Evolutionary conservation across 1,140 invertebrate species (phyloP).

Genomic region (Bilobella aurantiaca): DNA sequence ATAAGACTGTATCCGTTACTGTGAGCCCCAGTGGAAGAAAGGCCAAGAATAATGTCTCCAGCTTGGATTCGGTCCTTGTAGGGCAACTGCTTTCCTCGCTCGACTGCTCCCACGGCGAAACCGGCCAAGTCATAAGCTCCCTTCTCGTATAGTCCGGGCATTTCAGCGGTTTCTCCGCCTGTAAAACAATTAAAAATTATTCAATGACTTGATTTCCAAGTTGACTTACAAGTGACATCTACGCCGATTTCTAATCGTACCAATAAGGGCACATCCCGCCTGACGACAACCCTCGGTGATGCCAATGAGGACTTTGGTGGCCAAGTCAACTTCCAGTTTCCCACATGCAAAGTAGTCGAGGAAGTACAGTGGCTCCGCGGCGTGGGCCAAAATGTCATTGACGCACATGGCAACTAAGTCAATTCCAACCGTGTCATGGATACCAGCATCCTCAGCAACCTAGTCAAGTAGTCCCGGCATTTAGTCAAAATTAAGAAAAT

Average conservation of each 20-base stretch:
- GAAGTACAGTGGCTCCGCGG: slow-evolving; percentile 89
- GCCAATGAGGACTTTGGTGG: slow-evolving; percentile 67
- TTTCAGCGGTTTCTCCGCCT: slow-evolving; percentile 92
- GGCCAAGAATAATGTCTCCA: slow-evolving; percentile 74
- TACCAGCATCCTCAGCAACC: slow-evolving; percentile 67
- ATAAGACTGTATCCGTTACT: slow-evolving; percentile 95
- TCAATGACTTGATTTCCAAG: slow-evolving; percentile 7
- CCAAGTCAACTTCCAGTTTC: slow-evolving; percentile 61
- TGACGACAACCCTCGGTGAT: slow-evolving; percentile 74
- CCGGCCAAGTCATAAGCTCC: slow-evolving; percentile 92
- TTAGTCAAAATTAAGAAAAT: too few relatives aligned
- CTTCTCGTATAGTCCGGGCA: slow-evolving; percentile 81
- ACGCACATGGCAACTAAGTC: slow-evolving; percentile 97
- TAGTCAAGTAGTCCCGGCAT: too few relatives aligned
- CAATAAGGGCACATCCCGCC: slow-evolving; percentile 79
- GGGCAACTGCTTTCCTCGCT: slow-evolving; percentile 63
- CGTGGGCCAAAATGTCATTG: slow-evolving; percentile 89
- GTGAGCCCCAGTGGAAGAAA: slow-evolving; percentile 81
- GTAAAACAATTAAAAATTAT: slow-evolving; percentile 7
- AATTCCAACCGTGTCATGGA: slow-evolving; percentile 77
- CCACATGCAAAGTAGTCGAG: slow-evolving; percentile 94
- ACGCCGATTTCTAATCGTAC: slow-evolving; percentile 43
- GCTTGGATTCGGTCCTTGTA: slow-evolving; percentile 53
- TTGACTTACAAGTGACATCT: too few relatives aligned
- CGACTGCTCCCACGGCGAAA: slow-evolving; percentile 85